Percentiles rank a stretch among this genome's conserved stretches.
Evolutionary conservation across 2,797 vertebrate genomes (phyloP).

Genomic region (Mormyrus hasselquistii): DNA sequence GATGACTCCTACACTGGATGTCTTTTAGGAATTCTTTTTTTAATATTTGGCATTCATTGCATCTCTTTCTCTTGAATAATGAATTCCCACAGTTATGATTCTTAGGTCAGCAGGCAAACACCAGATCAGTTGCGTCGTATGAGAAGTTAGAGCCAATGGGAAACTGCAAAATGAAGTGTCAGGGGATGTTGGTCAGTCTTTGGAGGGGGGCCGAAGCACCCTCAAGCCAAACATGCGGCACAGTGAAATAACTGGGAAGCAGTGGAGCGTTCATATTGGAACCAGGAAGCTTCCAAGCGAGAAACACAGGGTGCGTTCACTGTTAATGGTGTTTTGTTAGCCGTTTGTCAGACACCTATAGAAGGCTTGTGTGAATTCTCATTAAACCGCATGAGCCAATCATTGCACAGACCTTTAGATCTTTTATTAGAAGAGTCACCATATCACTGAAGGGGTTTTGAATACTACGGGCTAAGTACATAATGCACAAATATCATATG

Average conservation of each 20-base stretch:
- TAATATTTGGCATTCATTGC: background rate
- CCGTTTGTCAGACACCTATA: background rate
- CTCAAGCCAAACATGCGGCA: background rate
- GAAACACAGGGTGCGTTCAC: background rate
- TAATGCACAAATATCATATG: background rate
- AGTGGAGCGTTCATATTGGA: slow-evolving; percentile 5
- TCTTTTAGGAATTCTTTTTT: background rate
- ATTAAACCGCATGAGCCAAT: background rate
- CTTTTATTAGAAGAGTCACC: background rate
- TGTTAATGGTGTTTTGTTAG: background rate
- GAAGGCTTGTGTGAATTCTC: background rate
- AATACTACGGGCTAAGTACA: background rate
- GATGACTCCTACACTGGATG: background rate
- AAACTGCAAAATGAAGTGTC: background rate
- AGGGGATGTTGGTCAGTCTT: background rate
- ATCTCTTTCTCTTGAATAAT: background rate
- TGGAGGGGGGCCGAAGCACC: background rate
- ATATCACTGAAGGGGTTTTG: background rate
- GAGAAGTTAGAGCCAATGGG: background rate
- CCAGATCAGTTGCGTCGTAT: background rate
- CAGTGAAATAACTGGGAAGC: background rate
- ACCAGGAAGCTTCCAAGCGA: background rate
- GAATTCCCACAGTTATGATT: background rate
- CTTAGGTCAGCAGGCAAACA: background rate
- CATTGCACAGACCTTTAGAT: background rate